Evolutionary conservation across 2,797 vertebrate genomes (phyloP), one percentile per base, ranked within the genome.

Genomic region (Chlorospingus flavigularis): DNA sequence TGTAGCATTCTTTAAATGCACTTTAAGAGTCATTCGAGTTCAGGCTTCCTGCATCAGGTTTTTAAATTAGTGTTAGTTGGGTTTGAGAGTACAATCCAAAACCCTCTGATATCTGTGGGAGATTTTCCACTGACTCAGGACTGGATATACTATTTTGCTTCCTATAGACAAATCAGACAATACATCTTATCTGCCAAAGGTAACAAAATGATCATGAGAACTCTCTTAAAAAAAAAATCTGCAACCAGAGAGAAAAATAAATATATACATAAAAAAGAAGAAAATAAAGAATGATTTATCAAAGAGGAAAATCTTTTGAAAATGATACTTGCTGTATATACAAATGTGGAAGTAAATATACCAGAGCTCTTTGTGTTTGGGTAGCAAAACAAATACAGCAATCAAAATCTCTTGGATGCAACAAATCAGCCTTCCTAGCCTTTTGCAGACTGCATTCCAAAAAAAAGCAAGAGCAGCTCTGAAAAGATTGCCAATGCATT

Each of bases 341-440:
- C 68, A 91, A 77, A 91, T 25, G 45, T 23, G 88, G 45, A 91
- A 87, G 35, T 61, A 91, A 95, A 91, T 80, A 83, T 2, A 86
- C 57, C 48, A 81, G 42, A 85, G 43, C 20, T 65, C 61, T 94
- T 91, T 94, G 75, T 83, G 33, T 55, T 68, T 17, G 43, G 45
- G 42, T 42, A 77, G 33, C 58, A 90, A 91, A 94, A 86, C 47
- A 94, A 90, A 80, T 73, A 81, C 3, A 48, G 63, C 1, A 11
- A 88, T 67, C 61, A 86, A 91, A 84, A 92, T 80, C 58, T 78
- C 58, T 13, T 21, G 10, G 33, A 94, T 50, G 65, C 58, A 89
- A 67, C 67, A 48, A 79, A 76, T 87, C 11, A 77, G 50, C 68
- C 60, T 68, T 65, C 60, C 45, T 39, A 72, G 16, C 28, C 60